Conservation (phyloP, 2,888 invertebrate species). For the Byasa hedistus region DNA sequence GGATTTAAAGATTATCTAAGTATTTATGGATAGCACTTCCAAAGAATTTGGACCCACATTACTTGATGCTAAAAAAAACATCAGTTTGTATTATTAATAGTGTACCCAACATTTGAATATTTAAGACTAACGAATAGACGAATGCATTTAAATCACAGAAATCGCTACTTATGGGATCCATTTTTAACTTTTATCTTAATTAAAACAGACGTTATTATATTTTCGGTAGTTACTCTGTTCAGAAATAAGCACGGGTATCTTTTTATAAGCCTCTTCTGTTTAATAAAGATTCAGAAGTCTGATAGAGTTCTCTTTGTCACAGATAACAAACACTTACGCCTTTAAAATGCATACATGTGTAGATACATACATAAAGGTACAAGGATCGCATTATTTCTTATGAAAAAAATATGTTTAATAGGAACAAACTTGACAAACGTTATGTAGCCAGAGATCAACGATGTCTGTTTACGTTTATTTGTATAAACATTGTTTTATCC, state of each 20-base stretch:
- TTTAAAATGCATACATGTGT: slow-evolving; percentile 3
- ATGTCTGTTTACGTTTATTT: slow-evolving; percentile 12
- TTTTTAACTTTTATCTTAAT: too few relatives aligned
- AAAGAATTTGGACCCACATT: too few relatives aligned
- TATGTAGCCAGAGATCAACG: slow-evolving; percentile 14
- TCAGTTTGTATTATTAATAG: too few relatives aligned
- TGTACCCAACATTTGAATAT: too few relatives aligned
- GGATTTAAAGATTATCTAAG: too few relatives aligned
- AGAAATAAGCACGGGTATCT: not conserved
- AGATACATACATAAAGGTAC: not conserved
- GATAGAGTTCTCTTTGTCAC: slow-evolving; percentile 19
- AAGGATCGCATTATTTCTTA: slow-evolving; percentile 2
- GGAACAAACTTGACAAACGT: slow-evolving; percentile 13
- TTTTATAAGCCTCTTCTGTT: slow-evolving; percentile 20
- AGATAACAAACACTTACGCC: slow-evolving; percentile 18
- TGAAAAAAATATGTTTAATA: slow-evolving; percentile 14
- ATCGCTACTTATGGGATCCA: too few relatives aligned
- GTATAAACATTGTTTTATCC: not conserved
- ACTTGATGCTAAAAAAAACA: too few relatives aligned
- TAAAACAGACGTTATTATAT: too few relatives aligned
- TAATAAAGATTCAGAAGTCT: slow-evolving; percentile 23
- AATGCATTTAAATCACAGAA: too few relatives aligned
- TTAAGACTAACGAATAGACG: too few relatives aligned
- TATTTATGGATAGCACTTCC: too few relatives aligned
- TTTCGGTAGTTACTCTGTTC: slow-evolving; percentile 15